Percentiles rank a stretch among this genome's conserved stretches.
Evolutionary conservation across 2,113 vertebrate species (phyloP).

Genomic region (Calidris pugnax): DNA sequence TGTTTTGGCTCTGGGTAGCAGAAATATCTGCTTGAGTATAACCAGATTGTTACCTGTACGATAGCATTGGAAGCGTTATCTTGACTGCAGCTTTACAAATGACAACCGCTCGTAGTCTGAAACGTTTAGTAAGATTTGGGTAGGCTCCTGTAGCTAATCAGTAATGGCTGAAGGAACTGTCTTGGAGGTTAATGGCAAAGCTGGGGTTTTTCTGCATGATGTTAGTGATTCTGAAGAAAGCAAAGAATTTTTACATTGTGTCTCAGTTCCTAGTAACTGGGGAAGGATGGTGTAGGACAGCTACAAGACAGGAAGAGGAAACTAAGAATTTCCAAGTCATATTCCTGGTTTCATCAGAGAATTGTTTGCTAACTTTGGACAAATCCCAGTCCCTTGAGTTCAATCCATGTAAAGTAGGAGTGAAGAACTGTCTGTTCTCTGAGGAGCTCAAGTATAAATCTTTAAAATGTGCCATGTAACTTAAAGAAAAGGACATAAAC

Average conservation of each 20-base stretch:
- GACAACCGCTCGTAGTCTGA: background rate
- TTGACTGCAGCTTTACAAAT: background rate
- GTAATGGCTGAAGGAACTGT: background rate
- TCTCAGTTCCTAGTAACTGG: background rate
- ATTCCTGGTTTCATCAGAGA: background rate
- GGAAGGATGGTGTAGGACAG: background rate
- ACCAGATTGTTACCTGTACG: background rate
- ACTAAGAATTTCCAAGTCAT: background rate
- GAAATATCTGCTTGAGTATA: background rate
- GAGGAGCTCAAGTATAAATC: background rate
- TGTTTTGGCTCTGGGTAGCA: background rate
- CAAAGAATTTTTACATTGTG: background rate
- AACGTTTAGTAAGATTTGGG: background rate
- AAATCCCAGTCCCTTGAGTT: background rate
- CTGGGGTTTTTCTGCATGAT: background rate
- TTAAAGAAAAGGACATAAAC: background rate
- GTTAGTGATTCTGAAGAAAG: background rate
- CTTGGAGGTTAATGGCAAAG: background rate
- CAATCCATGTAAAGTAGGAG: background rate
- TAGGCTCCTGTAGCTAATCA: background rate
- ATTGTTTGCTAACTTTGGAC: background rate
- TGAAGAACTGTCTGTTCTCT: background rate
- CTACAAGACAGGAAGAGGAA: background rate
- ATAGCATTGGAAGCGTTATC: background rate
- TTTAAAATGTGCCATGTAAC: background rate